Base-by-base conservation (phyloP, 2,888 invertebrate genomes). In the Drosophila eohydei region DNA sequence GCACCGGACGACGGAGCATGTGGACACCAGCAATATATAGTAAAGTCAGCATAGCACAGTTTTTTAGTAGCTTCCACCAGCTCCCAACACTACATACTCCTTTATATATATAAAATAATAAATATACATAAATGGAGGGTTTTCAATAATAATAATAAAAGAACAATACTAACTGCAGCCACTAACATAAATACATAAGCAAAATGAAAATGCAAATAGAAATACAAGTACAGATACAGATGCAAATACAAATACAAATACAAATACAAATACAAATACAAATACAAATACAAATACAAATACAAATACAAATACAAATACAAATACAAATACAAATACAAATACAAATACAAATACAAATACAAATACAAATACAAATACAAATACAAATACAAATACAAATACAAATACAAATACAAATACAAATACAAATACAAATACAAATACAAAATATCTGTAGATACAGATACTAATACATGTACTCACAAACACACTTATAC, bases 81-180 rank as follows among this genome's bases (percentile, higher is more conserved):
- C 58, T 52, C 68, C 6, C 32, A 44, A 8, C 48, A 16, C 21
- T 21, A 21, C 1, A 21, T 21, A 21, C 21, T 21, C 21, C 21
- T 21, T 21, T 21, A 38, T 50, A 34, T 11, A 55, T 30, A 55
- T 34, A 32, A 6, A 50, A n/a, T 30, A 2, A n/a, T 12, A 48
- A 12, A 44, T 28, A 44, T 28, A 26, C 12, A 38, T 26, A 26
- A 84, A 70, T 65, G 66, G 67, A 81, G 60, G 71, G 62, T 67
- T 83, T 85, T 80, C 64, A 78, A 75, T 56, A 34, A 56, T 21
- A 50, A 50, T 61, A 61, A 77, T 61, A 64, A 73, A 48, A 65
- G 36, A 70, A 60, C 32, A 74, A 70, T 60, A 66, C 68, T 81
- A 44, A 56, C 56, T 52, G 34, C n/a, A 51, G 36, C 52, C 28